Conservation (phyloP, 2,797 vertebrate genomes). For the Hafferia zeledoni region DNA sequence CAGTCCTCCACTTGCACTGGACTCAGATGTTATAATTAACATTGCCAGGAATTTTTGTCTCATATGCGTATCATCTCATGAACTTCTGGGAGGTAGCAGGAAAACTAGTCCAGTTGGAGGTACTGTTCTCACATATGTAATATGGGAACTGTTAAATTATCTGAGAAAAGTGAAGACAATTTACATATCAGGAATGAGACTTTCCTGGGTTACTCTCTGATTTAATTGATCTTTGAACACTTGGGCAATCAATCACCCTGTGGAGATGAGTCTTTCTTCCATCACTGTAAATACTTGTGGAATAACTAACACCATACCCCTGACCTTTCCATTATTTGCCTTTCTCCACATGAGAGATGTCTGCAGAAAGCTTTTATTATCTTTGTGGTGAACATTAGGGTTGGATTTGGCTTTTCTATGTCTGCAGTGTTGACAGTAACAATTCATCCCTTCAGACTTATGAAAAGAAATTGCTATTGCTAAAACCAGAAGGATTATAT, state of each 20-base stretch:
- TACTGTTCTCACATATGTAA: background rate
- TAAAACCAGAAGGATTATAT: background rate
- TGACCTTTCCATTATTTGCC: background rate
- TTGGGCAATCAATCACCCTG: background rate
- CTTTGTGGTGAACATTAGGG: background rate
- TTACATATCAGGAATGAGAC: background rate
- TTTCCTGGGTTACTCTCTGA: background rate
- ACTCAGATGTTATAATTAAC: background rate
- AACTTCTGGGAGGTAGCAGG: background rate
- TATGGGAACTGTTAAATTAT: background rate
- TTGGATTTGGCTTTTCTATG: background rate
- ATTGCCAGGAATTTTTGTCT: background rate
- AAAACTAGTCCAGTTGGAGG: background rate
- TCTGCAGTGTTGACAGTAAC: background rate
- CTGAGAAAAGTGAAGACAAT: background rate
- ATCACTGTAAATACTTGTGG: background rate
- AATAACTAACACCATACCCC: background rate
- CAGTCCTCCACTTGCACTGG: background rate
- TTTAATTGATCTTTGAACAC: background rate
- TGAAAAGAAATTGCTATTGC: background rate
- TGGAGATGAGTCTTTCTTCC: background rate
- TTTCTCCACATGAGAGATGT: background rate
- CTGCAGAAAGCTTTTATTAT: background rate
- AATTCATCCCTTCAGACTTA: background rate
- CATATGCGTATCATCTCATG: background rate